These are phyloP conservation scores for Pseudolaguvia tuberculata DNA, from an alignment of 2,113 vertebrate species.

Conservation along the genomic window DNA sequence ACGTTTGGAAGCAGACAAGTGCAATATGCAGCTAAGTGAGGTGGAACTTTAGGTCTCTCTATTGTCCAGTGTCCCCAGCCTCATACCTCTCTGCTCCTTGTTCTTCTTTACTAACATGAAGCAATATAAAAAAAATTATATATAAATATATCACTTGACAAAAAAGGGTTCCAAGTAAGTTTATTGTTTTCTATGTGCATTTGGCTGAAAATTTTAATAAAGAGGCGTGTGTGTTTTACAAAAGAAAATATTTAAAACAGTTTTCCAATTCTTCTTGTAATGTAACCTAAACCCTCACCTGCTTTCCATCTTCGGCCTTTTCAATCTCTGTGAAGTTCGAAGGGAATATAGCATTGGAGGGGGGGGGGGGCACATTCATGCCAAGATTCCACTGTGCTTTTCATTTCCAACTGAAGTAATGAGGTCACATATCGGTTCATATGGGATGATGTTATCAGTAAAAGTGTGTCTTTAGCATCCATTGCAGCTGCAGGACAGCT, in stretches of 20 bases:
- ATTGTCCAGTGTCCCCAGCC: neutral
- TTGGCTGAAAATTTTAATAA: neutral
- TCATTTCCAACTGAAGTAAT: conserved; percentile 39
- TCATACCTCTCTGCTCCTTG: conserved; percentile 11
- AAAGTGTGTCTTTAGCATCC: conserved; percentile 51
- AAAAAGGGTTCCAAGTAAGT: too few relatives aligned
- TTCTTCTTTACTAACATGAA: neutral
- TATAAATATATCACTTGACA: neutral
- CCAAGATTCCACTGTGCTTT: conserved; percentile 46
- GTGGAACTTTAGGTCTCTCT: conserved; percentile 35
- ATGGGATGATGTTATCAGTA: conserved; percentile 54
- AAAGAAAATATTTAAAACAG: neutral
- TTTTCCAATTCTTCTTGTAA: neutral
- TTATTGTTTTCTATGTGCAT: neutral
- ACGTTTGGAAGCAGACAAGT: conserved; percentile 43
- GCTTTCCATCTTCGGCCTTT: conserved; percentile 22
- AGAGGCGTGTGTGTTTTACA: neutral
- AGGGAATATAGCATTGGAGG: neutral
- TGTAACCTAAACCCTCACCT: conserved; percentile 8
- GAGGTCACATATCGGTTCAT: conserved; percentile 39
- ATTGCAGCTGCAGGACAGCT: conserved; percentile 52
- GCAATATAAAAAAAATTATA: conserved; percentile 20
- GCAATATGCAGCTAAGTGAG: conserved; percentile 44
- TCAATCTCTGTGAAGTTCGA: neutral
- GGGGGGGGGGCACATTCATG: conserved; percentile 15